Conservation (phyloP, 2,888 invertebrate genomes). For the Watsonalla binaria region DNA sequence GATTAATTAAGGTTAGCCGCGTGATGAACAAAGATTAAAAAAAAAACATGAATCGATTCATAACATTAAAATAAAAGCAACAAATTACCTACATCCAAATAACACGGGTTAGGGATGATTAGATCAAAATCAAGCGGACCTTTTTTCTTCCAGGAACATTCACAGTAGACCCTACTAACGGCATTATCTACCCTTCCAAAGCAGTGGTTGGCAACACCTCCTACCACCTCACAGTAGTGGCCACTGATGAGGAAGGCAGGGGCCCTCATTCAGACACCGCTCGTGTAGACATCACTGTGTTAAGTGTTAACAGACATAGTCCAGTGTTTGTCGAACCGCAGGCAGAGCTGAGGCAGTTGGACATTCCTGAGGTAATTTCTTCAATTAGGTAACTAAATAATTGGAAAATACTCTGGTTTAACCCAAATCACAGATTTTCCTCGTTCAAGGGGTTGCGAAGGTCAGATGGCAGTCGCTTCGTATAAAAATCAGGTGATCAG, state of each 20-base stretch:
- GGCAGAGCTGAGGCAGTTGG: slow-evolving; percentile 84
- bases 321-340: slow-evolving; percentile 90
- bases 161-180: slow-evolving; percentile 84
- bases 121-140: background rate
- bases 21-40: no score
- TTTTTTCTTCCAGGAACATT: slow-evolving; percentile 80
- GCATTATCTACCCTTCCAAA: slow-evolving; percentile 88
- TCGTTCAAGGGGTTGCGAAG: no score
- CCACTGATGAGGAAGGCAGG: slow-evolving; percentile 84
- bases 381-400: background rate
- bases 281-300: slow-evolving; percentile 85
- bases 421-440: no score
- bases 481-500: no score
- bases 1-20: no score
- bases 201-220: slow-evolving; percentile 81
- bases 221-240: slow-evolving; percentile 82
- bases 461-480: no score
- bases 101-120: background rate
- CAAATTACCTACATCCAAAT: no score
- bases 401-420: no score
- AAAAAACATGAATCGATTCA: no score
- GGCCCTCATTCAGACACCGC: slow-evolving; percentile 83
- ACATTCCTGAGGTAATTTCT: slow-evolving; percentile 85
- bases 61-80: no score
- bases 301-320: slow-evolving; percentile 89